phyloP scores from a whole-genome alignment of 1,140 invertebrate species.

The Campoletis sonorensis region DNA sequence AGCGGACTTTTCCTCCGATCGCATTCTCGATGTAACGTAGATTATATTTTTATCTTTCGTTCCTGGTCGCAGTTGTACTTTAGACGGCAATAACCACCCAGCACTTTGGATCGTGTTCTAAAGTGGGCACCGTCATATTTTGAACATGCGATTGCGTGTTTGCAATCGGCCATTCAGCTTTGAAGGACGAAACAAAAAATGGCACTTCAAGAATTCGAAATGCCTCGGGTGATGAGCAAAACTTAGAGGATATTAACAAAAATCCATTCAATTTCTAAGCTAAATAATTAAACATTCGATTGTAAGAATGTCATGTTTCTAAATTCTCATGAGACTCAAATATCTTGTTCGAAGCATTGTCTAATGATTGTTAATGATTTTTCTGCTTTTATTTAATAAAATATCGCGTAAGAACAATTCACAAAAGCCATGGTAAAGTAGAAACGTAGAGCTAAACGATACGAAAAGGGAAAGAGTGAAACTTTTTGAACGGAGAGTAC shows the following conservation, averaged over 20 bases:
- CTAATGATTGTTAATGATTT: no score
- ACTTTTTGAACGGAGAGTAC: conserved; percentile 24
- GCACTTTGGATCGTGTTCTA: conserved; percentile 15
- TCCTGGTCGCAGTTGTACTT: conserved; percentile 5
- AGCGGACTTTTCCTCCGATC: conserved; percentile 53
- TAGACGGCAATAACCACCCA: background rate
- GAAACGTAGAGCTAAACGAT: no score
- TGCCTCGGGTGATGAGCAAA: background rate
- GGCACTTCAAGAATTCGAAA: background rate
- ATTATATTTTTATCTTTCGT: conserved; percentile 15
- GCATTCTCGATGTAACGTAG: conserved; percentile 21
- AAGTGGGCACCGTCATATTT: conserved; percentile 4
- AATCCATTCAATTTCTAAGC: no score
- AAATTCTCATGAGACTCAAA: no score
- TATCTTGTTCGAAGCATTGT: no score
- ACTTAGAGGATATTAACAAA: background rate
- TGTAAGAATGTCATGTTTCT: no score
- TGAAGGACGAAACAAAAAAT: background rate
- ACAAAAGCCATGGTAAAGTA: no score
- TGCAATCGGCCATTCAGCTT: background rate
- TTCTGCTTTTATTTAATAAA: no score
- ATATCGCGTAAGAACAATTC: no score
- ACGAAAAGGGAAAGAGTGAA: background rate
- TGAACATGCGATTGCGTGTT: conserved; percentile 19
- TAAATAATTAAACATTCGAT: no score